A percentile compares a stretch with the other conserved stretches of the same genome.
Evolutionary conservation across 2,797 vertebrate species (phyloP).

Genomic region (Phyllotis vaccarum): DNA sequence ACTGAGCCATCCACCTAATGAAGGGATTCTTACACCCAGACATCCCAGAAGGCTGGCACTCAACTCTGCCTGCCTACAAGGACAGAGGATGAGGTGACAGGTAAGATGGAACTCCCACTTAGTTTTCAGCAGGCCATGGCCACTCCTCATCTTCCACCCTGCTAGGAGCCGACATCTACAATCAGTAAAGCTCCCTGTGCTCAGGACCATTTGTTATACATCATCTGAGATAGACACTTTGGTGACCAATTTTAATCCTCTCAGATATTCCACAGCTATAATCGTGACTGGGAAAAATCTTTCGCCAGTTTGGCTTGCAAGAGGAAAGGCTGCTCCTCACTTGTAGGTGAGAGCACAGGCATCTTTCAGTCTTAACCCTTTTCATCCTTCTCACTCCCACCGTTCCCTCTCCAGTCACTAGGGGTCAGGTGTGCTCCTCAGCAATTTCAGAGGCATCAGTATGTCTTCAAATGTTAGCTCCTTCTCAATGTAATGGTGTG

Average conservation of each 20-base stretch:
- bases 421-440: conserved; percentile 64
- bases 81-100: background rate
- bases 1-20: background rate
- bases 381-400: background rate
- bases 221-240: background rate
- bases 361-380: conserved; percentile 20
- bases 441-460: background rate
- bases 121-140: background rate
- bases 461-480: background rate
- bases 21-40: background rate
- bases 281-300: background rate
- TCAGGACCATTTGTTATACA: background rate
- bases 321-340: conserved; percentile 1
- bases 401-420: conserved; percentile 55
- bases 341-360: background rate
- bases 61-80: background rate
- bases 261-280: background rate
- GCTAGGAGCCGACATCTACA: background rate
- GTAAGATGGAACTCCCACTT: background rate
- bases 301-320: conserved; percentile 37
- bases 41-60: background rate
- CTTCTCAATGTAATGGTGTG: background rate
- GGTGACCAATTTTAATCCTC: background rate
- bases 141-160: background rate
- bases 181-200: background rate